Evolutionary conservation across 1,140 invertebrate species (phyloP).

Genomic region (Zaprionus ghesquierei): DNA sequence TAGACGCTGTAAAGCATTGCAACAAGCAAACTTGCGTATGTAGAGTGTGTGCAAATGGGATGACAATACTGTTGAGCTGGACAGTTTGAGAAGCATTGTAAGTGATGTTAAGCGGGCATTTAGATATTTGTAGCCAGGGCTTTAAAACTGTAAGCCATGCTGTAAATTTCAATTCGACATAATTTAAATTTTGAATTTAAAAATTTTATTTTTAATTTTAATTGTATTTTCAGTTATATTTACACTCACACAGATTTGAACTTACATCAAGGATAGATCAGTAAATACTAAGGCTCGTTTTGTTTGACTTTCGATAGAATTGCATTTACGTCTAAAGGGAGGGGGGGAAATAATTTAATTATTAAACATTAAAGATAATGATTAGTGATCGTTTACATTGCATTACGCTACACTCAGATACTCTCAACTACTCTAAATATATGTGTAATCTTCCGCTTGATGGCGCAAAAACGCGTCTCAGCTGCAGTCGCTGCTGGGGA

Average conservation of each 20-base stretch:
- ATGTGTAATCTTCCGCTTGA: constrained; percentile 52
- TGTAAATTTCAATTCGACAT: background rate
- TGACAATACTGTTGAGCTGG: background rate
- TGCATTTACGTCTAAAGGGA: constrained; percentile 26
- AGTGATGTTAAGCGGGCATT: background rate
- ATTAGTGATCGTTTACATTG: constrained; percentile 67
- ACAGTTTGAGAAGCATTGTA: constrained; percentile 36
- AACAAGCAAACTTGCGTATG: too few species aligned
- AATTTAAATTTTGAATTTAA: background rate
- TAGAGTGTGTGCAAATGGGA: background rate
- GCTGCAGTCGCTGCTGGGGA: constrained; percentile 57
- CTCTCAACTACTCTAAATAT: constrained; percentile 1
- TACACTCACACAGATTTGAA: constrained; percentile 53
- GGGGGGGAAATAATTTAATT: constrained; percentile 57
- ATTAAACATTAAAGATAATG: constrained; percentile 62
- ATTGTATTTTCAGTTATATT: constrained; percentile 48
- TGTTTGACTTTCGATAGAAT: constrained; percentile 37
- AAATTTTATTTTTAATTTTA: constrained; percentile 44
- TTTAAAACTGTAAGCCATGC: too few species aligned
- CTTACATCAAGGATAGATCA: constrained; percentile 29
- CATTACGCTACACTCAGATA: constrained; percentile 32
- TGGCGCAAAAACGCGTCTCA: constrained; percentile 66
- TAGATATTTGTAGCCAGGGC: background rate
- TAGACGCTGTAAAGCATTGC: background rate
- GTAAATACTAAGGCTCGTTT: constrained; percentile 39